These are phyloP conservation scores for Octopus bimaculoides DNA, from an alignment of 1,140 invertebrate genomes.

Conservation along the genomic window DNA sequence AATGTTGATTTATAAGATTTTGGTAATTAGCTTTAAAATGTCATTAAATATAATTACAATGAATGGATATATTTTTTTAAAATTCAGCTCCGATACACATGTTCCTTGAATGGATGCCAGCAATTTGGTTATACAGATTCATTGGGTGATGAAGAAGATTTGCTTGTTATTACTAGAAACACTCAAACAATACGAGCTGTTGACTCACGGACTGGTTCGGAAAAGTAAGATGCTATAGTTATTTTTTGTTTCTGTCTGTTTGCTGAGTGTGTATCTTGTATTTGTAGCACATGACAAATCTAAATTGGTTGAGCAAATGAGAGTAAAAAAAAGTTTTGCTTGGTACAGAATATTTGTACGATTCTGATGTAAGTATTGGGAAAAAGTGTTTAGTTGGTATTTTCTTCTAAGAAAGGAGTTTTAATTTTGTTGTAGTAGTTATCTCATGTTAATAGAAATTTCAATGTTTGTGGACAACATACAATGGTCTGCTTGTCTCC, in stretches of 20 bases:
- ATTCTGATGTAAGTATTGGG: too few relatives aligned
- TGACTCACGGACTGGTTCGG: conserved; percentile 75
- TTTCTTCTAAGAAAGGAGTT: too few relatives aligned
- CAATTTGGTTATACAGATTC: conserved; percentile 42
- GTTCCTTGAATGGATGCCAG: conserved; percentile 62
- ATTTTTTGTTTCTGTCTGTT: neutral
- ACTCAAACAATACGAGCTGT: conserved; percentile 84
- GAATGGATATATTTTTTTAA: conserved; percentile 8
- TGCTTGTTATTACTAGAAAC: conserved; percentile 75
- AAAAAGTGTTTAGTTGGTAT: too few relatives aligned
- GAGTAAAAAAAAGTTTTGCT: too few relatives aligned
- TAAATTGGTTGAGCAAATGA: too few relatives aligned
- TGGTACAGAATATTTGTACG: too few relatives aligned
- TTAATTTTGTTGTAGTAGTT: too few relatives aligned
- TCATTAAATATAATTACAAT: neutral
- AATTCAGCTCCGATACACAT: conserved; percentile 41
- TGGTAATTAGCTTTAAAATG: neutral
- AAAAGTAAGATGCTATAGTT: conserved; percentile 63
- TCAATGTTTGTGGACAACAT: too few relatives aligned
- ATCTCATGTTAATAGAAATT: too few relatives aligned
- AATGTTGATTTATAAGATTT: too few relatives aligned
- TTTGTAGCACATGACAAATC: too few relatives aligned
- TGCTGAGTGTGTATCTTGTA: neutral
- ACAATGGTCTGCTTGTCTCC: too few relatives aligned
- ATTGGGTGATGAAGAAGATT: conserved; percentile 61